Percentiles rank a stretch among this genome's conserved stretches.
Conservation (phyloP, 2,797 vertebrate genomes). For the Melanitta fusca region DNA sequence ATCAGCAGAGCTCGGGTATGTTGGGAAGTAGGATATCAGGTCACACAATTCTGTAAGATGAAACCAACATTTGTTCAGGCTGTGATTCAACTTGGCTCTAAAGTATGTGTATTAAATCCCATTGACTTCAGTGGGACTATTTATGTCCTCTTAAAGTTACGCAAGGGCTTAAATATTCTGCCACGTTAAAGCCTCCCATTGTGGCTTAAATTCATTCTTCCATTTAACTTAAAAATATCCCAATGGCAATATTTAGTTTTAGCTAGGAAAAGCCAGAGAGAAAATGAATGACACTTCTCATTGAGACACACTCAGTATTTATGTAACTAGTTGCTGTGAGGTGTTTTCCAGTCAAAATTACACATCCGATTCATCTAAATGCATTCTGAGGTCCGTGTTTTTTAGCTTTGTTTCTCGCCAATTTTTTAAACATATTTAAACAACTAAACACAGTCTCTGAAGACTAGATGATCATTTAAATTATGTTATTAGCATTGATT, state of each 20-base stretch:
- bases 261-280: background rate
- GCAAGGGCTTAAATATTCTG: constrained; percentile 36
- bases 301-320: background rate
- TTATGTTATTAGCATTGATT: background rate
- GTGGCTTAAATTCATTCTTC: constrained; percentile 40
- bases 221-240: constrained; percentile 30
- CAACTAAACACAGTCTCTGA: background rate
- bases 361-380: background rate
- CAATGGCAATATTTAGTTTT: constrained; percentile 12
- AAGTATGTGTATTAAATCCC: constrained; percentile 46
- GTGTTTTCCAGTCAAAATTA: background rate
- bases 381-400: background rate
- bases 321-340: background rate
- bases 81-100: background rate
- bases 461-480: background rate
- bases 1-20: background rate
- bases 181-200: constrained; percentile 1
- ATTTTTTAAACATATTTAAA: background rate
- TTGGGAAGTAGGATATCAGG: constrained; percentile 23
- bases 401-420: constrained; percentile 3
- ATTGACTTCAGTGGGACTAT: constrained; percentile 38
- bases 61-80: constrained; percentile 48
- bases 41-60: constrained; percentile 26
- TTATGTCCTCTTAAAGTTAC: constrained; percentile 23
- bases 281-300: constrained; percentile 8